phyloP scores from a whole-genome alignment of 2,113 vertebrate species.

The Silurus asotus region DNA sequence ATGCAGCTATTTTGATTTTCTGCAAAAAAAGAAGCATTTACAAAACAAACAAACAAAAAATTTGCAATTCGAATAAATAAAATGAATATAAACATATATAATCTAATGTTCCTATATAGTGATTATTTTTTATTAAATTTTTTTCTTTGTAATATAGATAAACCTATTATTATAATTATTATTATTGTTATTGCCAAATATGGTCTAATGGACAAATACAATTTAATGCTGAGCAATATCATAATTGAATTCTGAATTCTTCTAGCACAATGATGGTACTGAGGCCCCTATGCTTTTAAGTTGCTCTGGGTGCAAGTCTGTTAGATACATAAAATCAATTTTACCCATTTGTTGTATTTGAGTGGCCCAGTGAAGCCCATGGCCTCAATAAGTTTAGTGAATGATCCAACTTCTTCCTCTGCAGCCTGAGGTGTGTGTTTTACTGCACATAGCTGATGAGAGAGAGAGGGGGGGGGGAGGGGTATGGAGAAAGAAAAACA shows the following conservation, averaged over 20 bases:
- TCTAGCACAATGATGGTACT: neutral
- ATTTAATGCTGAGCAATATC: neutral
- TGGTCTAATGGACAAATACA: neutral
- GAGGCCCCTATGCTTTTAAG: neutral
- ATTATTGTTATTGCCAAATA: neutral
- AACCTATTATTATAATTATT: neutral
- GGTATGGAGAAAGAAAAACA: too few species aligned
- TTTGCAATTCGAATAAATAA: too few species aligned
- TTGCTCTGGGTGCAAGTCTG: neutral
- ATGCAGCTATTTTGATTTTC: conserved; percentile 96
- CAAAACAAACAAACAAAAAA: conserved; percentile 12
- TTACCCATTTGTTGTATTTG: conserved; percentile 99
- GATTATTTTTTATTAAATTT: neutral
- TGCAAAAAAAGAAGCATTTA: conserved; percentile 63
- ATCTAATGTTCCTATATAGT: too few species aligned
- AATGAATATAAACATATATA: too few species aligned
- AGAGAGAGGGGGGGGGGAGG: neutral
- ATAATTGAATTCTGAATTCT: neutral
- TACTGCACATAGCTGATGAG: conserved; percentile 71
- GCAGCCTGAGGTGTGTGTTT: conserved; percentile 79
- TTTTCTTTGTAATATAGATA: neutral
- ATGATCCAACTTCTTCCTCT: conserved; percentile 87
- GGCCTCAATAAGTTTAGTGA: conserved; percentile 95
- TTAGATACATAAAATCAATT: neutral
- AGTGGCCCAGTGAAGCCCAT: conserved; percentile 94